phyloP scores from a whole-genome alignment of 2,797 vertebrate genomes.

The Dicrostonyx torquatus region DNA sequence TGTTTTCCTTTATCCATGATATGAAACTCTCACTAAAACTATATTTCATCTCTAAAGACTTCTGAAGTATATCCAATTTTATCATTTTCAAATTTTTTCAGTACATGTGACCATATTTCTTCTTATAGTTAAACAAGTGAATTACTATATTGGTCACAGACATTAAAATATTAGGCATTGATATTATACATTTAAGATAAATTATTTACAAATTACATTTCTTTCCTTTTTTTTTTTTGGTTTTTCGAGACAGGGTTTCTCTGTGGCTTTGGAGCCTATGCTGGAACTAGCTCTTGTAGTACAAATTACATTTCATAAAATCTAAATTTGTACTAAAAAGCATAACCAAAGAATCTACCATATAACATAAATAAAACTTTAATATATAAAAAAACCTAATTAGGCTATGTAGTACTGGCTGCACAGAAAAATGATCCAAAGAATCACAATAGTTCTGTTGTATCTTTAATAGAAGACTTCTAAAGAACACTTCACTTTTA shows the following conservation, averaged over 20 bases:
- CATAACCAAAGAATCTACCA: slow-evolving; percentile 1
- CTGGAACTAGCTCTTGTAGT: too few species aligned
- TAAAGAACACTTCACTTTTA: slow-evolving; percentile 50
- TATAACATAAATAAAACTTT: slow-evolving; percentile 28
- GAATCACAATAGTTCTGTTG: slow-evolving; percentile 32
- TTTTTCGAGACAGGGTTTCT: too few species aligned
- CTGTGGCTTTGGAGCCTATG: too few species aligned
- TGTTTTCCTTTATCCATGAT: not conserved
- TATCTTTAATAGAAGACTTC: not conserved
- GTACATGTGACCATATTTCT: slow-evolving; percentile 28
- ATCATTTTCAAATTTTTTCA: slow-evolving; percentile 45
- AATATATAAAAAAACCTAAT: slow-evolving; percentile 12
- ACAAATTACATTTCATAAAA: slow-evolving; percentile 48
- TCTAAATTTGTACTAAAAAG: slow-evolving; percentile 25
- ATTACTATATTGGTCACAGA: slow-evolving; percentile 1
- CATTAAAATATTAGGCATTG: slow-evolving; percentile 51
- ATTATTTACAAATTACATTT: slow-evolving; percentile 47
- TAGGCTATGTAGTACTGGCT: not conserved
- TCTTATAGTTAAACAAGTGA: slow-evolving; percentile 45
- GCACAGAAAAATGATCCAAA: slow-evolving; percentile 13
- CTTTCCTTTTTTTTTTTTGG: too few species aligned
- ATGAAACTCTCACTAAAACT: slow-evolving; percentile 55
- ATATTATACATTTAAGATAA: slow-evolving; percentile 40
- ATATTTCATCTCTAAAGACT: slow-evolving; percentile 36
- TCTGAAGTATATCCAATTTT: slow-evolving; percentile 36